Base-by-base conservation (phyloP, 2,797 vertebrate species). In the Agapornis canus region DNA sequence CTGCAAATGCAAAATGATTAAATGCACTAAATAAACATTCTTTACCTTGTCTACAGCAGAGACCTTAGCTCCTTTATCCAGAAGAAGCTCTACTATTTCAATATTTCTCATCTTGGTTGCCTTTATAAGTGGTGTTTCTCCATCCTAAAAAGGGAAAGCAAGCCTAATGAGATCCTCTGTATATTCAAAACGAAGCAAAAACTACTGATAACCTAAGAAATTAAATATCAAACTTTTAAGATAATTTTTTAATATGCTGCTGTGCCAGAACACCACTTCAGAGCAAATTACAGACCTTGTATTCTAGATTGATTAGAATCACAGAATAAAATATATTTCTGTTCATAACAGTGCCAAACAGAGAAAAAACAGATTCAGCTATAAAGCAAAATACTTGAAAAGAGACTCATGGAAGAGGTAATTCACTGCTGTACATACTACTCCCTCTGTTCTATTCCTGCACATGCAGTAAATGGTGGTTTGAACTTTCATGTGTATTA, bases 21-120 rank as follows among this genome's bases (percentile, higher is more conserved):
- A 68, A 87, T n/a, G 73, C 9, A 63, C 25, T 48, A 3, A 61
- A 25, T 7, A 77, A 80, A 61, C 56, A 65, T 9, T 52, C 54
- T 86, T 95, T 96, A 99, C 99, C 98, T 99, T 99, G 95, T 99
- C 99, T 18, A 99, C 97, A 3, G 99, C 99, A 13, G 99, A 99
- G 66, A 99, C 99, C 81, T 99, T 99, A 20, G 99, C 99, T 90
- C 99, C 99, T 98, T 99, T 99, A 76, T 99, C 99, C 45, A 99
- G 97, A 90, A 99, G 98, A 56, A 99, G 98, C 95, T 99, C 99
- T 76, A 99, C 99, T 15, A 99, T 98, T 87, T 99, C 99, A 51
- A 99, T 99, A 94, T 98, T 99, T 92, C 99, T 99, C 99, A 99
- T 99, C 97, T 99, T 99, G 43, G 99, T 99, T 47, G 99, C 99